Base-by-base conservation (phyloP, 2,113 vertebrate species). In the Dinomys branickii region DNA sequence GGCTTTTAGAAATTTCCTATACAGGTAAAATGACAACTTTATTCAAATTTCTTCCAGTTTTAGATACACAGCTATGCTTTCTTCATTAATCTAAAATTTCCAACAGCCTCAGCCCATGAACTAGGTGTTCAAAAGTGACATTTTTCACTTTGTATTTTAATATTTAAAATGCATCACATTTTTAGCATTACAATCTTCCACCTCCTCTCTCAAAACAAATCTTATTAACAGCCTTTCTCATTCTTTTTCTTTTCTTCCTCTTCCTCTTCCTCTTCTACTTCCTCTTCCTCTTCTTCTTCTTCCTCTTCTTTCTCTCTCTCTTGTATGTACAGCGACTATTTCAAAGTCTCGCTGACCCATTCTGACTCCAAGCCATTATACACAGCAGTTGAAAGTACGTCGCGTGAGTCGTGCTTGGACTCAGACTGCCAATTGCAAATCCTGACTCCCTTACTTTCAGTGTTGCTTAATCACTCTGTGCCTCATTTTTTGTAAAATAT, bases 1-100 rank as follows among this genome's bases (percentile, higher is more conserved):
- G n/a, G n/a, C 63, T 44, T 9, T 69, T 93, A 94, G 59, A 88
- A 75, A 89, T 93, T 63, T 91, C 89, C 7, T 59, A 5, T 67
- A 89, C 89, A 77, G 7, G 73, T 28, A 33, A 52, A 24, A 82
- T 71, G 11, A 67, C 61, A 93, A 73, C 24, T 93, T 94, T 65
- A 80, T 88, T 90, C 75, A 93, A 44, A 61, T 85, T 71, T 94
- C 73, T 84, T 91, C 24, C 59, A n/a, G 22, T 91, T 97, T 85
- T 85, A 84, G 82, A 95, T 80, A 75, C 26, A 67, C 19, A 91
- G 38, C 19, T 85, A 30, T 52, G 12, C 22, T 52, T 44, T 95
- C 38, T 86, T 81, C 38, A 94, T 95, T 20, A 78, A 33, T 88
- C 91, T 88, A 65, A 52, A 96, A 93, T 78, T 94, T 94, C 26